Evolutionary conservation across 2,888 invertebrate genomes (phyloP).

Genomic region (Orthosia incerta): DNA sequence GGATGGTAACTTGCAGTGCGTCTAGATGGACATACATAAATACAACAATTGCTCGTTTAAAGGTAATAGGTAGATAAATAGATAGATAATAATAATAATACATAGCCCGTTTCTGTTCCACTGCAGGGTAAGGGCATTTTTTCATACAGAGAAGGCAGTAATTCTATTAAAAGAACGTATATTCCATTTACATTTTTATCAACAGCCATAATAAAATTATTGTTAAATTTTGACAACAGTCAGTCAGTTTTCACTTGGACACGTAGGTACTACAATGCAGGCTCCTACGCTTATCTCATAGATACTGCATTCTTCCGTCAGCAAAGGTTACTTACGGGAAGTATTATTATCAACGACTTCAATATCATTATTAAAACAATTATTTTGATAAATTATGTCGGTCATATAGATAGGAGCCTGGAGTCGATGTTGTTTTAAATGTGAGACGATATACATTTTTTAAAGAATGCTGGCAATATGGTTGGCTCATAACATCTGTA

Average conservation of each 20-base stretch:
- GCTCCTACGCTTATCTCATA: slow-evolving; percentile 27
- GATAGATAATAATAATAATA: no score
- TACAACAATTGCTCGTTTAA: no score
- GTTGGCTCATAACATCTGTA: background rate
- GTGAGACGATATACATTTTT: background rate
- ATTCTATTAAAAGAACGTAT: no score
- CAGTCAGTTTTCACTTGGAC: slow-evolving; percentile 31
- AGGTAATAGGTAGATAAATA: no score
- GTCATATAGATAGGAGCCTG: background rate
- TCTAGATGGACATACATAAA: no score
- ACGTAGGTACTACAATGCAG: slow-evolving; percentile 18
- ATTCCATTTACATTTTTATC: no score
- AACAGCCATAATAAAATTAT: no score
- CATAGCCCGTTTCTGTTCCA: no score
- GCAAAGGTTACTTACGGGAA: slow-evolving; percentile 47
- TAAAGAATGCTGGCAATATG: background rate
- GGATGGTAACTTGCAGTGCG: no score
- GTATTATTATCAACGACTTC: slow-evolving; percentile 34
- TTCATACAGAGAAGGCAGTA: no score
- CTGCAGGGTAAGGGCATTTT: no score
- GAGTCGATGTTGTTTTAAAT: background rate
- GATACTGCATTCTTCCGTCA: slow-evolving; percentile 42
- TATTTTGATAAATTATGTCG: slow-evolving; percentile 19
- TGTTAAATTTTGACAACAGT: background rate
- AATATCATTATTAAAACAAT: slow-evolving; percentile 21